Evolutionary conservation across 2,797 vertebrate species (phyloP), one percentile per base, ranked within the genome.

Genomic region (Momotus momota): DNA sequence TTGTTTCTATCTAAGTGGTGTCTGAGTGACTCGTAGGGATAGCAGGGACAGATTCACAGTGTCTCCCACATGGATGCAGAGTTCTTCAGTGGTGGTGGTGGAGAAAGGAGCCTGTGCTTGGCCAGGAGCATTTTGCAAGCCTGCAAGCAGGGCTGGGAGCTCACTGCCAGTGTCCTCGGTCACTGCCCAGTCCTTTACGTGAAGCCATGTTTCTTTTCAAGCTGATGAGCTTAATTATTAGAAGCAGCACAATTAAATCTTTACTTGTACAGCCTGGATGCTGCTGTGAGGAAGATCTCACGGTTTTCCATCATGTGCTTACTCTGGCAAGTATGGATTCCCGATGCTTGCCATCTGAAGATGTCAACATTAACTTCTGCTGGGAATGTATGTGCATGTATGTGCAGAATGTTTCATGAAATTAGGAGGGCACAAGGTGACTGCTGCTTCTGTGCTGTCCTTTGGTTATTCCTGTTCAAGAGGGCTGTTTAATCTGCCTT

Each of bases 1-100:
- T 41, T 10, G 14, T 72, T 57, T n/a, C 43, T 61, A 10, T n/a
- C 43, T 61, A 10, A 3, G 33, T 58, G 45, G 7, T 52, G 58
- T 33, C 14, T 0, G 0, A 69, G 19, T 1, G 2, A 9, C 49
- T 41, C 51, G 17, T 20, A 69, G 61, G 41, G 52, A 5, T 17
- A 27, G 41, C 29, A 33, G 49, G 48, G 61, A n/a, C 40, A 38
- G 9, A 51, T 29, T 52, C 55, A 19, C 12, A 16, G 48, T 29
- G 54, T 51, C 8, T 62, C 26, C 22, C 43, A 10, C 40, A 13
- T 33, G 38, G 33, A 20, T 74, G 23, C 51, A 48, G 43, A 41
- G 51, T 33, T 90, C 25, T 35, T 33, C 43, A 0, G 0, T 60
- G 51, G 72, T 27, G n/a, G 4, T 20, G 27, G 46, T 35, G 35